phyloP scores from a whole-genome alignment of 2,113 vertebrate species.

The Etia nguti region DNA sequence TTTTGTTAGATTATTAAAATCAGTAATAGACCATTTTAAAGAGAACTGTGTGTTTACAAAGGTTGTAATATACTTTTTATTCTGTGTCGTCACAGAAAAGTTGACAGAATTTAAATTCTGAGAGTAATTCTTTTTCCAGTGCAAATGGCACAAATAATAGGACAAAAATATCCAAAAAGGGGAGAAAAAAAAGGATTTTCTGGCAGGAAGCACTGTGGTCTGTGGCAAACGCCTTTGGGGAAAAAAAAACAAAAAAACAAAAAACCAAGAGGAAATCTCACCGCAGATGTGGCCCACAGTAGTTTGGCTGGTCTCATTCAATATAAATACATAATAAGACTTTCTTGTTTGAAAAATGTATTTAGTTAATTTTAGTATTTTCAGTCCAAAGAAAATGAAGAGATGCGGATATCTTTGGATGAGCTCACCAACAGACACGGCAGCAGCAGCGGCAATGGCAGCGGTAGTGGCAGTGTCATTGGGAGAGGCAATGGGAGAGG shows the following conservation, averaged over 20 bases:
- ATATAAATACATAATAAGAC: not conserved
- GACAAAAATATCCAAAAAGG: not conserved
- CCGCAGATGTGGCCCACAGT: not conserved
- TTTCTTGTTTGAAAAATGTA: not conserved
- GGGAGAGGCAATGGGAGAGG: too few species aligned
- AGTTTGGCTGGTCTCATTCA: not conserved
- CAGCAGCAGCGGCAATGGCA: not conserved
- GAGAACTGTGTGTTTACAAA: not conserved
- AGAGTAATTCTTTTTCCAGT: not conserved
- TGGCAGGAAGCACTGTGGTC: conserved; percentile 14
- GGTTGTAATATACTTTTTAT: not conserved
- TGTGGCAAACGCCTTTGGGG: not conserved
- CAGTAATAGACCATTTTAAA: not conserved
- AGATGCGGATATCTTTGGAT: conserved; percentile 82
- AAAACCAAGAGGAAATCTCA: not conserved
- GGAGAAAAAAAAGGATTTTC: not conserved
- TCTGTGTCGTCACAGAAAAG: not conserved
- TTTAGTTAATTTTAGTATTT: conserved; percentile 9
- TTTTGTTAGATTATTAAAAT: not conserved
- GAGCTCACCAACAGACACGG: conserved; percentile 64
- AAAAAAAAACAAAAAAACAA: accelerated
- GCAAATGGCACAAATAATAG: not conserved
- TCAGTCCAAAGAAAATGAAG: conserved; percentile 88
- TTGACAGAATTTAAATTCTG: not conserved
- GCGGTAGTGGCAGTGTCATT: not conserved